Conservation (phyloP, 2,888 invertebrate genomes). For the Podotricha telesiphe region DNA sequence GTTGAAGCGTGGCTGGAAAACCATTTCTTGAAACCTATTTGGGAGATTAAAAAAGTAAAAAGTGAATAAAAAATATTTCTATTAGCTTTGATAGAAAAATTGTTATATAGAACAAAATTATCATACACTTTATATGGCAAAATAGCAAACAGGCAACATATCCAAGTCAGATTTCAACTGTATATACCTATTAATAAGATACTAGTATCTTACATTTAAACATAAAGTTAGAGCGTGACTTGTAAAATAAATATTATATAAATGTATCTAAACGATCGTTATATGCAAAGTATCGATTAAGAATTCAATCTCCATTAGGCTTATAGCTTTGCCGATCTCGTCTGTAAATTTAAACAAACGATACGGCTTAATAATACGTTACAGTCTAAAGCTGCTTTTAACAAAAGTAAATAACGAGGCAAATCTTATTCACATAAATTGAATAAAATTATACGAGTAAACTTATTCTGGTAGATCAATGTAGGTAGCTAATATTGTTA, state of each 20-base stretch:
- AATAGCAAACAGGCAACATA: no score
- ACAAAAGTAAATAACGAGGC: conserved; percentile 23
- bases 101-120: no score
- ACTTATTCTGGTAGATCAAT: neutral
- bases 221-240: neutral
- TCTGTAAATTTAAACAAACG: conserved; percentile 29
- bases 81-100: no score
- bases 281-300: conserved; percentile 48
- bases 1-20: neutral
- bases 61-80: no score
- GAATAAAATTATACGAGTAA: neutral
- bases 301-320: conserved; percentile 41
- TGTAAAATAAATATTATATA: neutral
- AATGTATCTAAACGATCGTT: conserved; percentile 5
- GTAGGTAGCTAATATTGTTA: no score
- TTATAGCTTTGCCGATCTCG: conserved; percentile 38
- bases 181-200: no score
- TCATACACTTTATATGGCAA: no score
- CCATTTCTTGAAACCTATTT: neutral
- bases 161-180: no score
- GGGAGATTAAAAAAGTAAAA: neutral
- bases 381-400: conserved; percentile 18
- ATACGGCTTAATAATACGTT: conserved; percentile 26
- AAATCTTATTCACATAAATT: conserved; percentile 18
- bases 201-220: no score